Evolutionary conservation across 1,140 invertebrate genomes (phyloP).

Genomic region (Stegodyphus dumicola): DNA sequence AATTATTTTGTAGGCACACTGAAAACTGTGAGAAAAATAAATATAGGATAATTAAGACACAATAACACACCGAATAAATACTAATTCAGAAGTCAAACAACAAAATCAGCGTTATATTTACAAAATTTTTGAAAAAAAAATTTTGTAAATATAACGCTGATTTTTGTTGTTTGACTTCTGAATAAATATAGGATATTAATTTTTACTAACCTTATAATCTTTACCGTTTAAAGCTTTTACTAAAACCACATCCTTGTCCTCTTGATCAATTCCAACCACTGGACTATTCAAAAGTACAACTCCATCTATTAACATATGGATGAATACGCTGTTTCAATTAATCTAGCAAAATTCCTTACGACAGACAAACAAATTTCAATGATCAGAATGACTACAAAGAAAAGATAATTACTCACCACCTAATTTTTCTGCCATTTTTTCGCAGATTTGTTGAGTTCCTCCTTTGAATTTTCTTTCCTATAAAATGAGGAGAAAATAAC

Average conservation of each 20-base stretch:
- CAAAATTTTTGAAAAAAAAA: too few species aligned
- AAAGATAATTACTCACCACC: conserved; percentile 59
- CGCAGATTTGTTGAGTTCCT: conserved; percentile 68
- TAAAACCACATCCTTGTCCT: conserved; percentile 50
- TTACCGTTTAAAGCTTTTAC: conserved; percentile 63
- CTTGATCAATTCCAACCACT: conserved; percentile 56
- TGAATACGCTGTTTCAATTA: neutral
- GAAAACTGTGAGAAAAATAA: too few species aligned
- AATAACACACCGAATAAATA: too few species aligned
- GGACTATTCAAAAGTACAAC: conserved; percentile 29
- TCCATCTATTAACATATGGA: neutral
- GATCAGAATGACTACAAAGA: neutral
- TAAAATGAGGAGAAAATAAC: neutral
- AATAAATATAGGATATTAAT: too few species aligned
- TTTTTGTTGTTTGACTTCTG: too few species aligned
- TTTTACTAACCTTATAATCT: conserved; percentile 56
- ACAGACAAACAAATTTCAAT: neutral
- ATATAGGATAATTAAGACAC: too few species aligned
- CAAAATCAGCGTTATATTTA: too few species aligned
- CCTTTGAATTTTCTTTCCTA: conserved; percentile 69
- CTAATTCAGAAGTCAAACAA: too few species aligned
- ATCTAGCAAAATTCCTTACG: neutral
- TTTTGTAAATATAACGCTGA: too few species aligned
- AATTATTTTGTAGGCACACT: too few species aligned
- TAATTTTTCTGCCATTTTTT: conserved; percentile 65